Evolutionary conservation across 2,888 invertebrate genomes (phyloP).

Genomic region (Ormyrus labotus): DNA sequence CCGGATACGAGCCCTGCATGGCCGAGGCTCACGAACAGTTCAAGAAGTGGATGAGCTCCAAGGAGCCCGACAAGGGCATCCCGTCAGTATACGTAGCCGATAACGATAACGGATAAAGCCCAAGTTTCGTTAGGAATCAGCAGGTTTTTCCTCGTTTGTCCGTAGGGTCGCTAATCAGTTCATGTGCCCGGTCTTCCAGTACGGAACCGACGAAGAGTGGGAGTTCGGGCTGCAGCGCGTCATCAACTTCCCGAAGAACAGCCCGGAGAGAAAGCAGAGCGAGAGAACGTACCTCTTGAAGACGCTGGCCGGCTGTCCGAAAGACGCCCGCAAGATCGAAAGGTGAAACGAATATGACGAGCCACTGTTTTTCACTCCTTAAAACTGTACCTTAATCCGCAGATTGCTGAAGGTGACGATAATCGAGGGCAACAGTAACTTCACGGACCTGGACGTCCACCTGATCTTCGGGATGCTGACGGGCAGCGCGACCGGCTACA

Average conservation of each 20-base stretch:
- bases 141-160: background rate
- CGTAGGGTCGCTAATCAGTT: constrained; percentile 84
- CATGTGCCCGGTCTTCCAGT: constrained; percentile 89
- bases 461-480: constrained; percentile 86
- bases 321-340: constrained; percentile 83
- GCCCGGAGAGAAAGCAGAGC: constrained; percentile 79
- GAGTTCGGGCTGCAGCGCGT: constrained; percentile 87
- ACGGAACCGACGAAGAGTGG: constrained; percentile 89
- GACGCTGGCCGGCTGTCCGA: constrained; percentile 87
- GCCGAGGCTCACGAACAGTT: constrained; percentile 85
- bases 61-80: constrained; percentile 86
- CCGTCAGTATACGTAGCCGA: constrained; percentile 75
- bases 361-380: background rate
- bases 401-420: constrained; percentile 83
- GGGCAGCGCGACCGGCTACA: constrained; percentile 84
- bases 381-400: constrained; percentile 14
- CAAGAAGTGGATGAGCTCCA: constrained; percentile 85
- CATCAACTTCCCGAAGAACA: constrained; percentile 83
- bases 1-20: constrained; percentile 87
- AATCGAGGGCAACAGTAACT: constrained; percentile 83
- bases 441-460: constrained; percentile 86
- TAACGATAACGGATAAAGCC: no score
- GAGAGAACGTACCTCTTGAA: constrained; percentile 88
- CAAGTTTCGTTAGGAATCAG: no score
- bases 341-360: constrained; percentile 55